Base-by-base conservation (phyloP, 2,888 invertebrate species). In the Sialis lutaria region DNA sequence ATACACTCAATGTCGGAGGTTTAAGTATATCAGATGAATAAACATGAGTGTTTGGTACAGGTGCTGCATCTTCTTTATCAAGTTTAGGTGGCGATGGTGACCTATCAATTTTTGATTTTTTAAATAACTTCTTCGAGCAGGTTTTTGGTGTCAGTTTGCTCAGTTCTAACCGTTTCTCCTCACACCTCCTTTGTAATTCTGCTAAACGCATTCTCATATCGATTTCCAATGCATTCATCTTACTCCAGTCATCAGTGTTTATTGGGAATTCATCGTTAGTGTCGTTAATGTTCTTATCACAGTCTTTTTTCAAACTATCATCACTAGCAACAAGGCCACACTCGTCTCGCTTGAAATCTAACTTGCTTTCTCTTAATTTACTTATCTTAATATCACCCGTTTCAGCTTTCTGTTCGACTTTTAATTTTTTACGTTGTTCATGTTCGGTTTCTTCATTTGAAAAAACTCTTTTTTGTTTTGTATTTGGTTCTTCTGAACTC, bases 91-190 rank as follows among this genome's bases (percentile, higher is more conserved):
- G 62, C 6, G 64, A 59, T 5, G 62, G 59, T 6, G 53, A 51
- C 44, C 57, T 58, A 47, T 59, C 51, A 54, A 73, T 73, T 22
- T 70, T 59, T 0, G 67, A 64, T 50, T 68, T 62, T 2, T 64
- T 65, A 6, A 62, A 61, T 48, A 58, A 64, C 48, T 73, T 68
- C 55, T 71, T 74, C 7, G 55, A 53, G 40, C 56, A 57, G 49
- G 73, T 67, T 50, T 74, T 74, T 1, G 77, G 77, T 22, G 74
- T 74, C 40, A 85, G 67, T 53, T 80, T 81, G 50, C 76, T 77
- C n/a, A 91, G 65, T 62, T 90, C 86, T 33, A 78, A 78, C 58
- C 88, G 83, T 59, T 87, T 87, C 60, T 90, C 88, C 51, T 79
- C 78, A 58, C 87, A 85, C 58, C 85, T 80, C 31, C 82, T 71